Conservation (phyloP, 2,797 vertebrate genomes). For the Spea hammondii region DNA sequence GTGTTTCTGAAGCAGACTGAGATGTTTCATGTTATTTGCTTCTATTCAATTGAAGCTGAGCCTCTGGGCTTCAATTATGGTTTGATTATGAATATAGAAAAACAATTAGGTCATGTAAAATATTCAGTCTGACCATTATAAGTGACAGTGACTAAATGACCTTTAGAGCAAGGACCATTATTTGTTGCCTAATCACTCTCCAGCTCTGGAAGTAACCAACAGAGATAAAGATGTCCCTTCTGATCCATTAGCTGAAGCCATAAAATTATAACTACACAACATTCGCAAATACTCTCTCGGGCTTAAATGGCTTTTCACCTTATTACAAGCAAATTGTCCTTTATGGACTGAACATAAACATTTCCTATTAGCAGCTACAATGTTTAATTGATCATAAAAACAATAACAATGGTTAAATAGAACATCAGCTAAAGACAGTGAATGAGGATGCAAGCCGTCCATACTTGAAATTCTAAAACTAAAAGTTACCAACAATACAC, state of each 20-base stretch:
- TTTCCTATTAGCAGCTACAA: conserved; percentile 26
- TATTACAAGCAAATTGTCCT: conserved; percentile 36
- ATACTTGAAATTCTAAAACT: too few species aligned
- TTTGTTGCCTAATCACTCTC: conserved; percentile 24
- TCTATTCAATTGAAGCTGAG: conserved; percentile 11
- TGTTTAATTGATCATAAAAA: conserved; percentile 29
- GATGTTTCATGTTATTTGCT: conserved; percentile 10
- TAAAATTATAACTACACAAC: conserved; percentile 30
- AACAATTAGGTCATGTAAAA: conserved; percentile 37
- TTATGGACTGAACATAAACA: conserved; percentile 32
- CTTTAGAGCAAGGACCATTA: conserved; percentile 35
- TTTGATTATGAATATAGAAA: conserved; percentile 42
- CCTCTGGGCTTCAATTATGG: conserved; percentile 37
- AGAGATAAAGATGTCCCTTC: conserved; percentile 31
- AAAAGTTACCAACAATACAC: too few species aligned
- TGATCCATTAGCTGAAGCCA: conserved; percentile 23
- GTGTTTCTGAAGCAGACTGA: neutral
- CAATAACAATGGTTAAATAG: conserved; percentile 26
- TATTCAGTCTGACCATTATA: conserved; percentile 31
- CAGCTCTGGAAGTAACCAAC: conserved; percentile 20
- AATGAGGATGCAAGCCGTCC: neutral
- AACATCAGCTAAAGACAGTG: neutral
- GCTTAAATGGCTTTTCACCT: conserved; percentile 32
- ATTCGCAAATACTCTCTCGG: conserved; percentile 36
- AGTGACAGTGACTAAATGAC: conserved; percentile 32